A percentile compares a stretch with the other conserved stretches of the same genome.
Evolutionary conservation across 2,113 vertebrate species (phyloP).

Genomic region (Pionites leucogaster): DNA sequence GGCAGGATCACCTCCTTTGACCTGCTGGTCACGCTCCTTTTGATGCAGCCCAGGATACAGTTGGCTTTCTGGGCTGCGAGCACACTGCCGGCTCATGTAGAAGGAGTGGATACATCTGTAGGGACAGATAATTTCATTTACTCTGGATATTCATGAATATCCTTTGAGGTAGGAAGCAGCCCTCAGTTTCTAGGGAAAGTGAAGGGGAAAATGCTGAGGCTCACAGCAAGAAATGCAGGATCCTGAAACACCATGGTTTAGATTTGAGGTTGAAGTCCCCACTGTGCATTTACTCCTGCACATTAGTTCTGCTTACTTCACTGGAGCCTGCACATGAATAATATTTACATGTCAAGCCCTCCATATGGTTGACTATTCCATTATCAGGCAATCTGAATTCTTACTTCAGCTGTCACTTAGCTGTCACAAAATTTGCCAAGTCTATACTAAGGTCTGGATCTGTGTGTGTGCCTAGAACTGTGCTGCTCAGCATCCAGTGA

Average conservation of each 20-base stretch:
- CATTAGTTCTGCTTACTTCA: background rate
- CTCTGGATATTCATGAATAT: background rate
- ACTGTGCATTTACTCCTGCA: background rate
- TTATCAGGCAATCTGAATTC: background rate
- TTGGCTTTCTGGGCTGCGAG: too few relatives aligned
- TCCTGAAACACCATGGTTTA: background rate
- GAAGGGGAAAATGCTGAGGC: background rate
- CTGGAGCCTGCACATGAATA: background rate
- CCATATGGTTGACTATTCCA: background rate
- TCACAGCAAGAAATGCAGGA: background rate
- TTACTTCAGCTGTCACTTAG: background rate
- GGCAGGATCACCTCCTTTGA: too few relatives aligned
- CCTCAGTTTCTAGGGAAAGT: background rate
- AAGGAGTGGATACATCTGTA: background rate
- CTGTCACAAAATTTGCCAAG: background rate
- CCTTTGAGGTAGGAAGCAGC: background rate
- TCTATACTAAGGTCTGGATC: background rate
- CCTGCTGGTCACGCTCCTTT: too few relatives aligned
- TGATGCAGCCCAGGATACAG: too few relatives aligned
- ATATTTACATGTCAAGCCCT: background rate
- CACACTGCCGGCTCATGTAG: background rate
- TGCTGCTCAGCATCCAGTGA: background rate
- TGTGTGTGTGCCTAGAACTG: background rate
- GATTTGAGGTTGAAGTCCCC: background rate
- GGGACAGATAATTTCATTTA: background rate